Evolutionary conservation across 2,888 invertebrate species (phyloP), one percentile per base, ranked within the genome.

Genomic region (Coleophora deauratella): DNA sequence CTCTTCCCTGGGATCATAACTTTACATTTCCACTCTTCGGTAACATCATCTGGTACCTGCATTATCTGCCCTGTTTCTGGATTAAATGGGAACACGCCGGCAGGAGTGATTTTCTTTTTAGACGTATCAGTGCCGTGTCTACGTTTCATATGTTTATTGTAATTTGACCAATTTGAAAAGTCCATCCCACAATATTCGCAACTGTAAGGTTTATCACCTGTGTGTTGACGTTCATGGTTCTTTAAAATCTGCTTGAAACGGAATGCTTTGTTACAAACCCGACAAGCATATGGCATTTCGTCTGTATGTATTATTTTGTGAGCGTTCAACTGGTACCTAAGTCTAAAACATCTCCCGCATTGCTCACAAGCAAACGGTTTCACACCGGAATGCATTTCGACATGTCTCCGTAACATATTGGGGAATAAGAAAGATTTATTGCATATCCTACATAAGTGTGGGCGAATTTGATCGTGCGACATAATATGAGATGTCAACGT

Each of bases 101-200:
- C 84, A 0, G 89, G 88, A 0, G 89, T 85, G 1, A 88, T 88
- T 45, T 88, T 84, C 52, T 82, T 85, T 44, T 85, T 82, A 0
- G 81, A 75, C 0, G 77, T 81, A 33, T 80, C 79, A 28, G 40
- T 87, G 30, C 90, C 90, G 47, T 93, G 93, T 27, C 92, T 79
- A 21, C 93, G 74, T 70, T 92, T 93, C 91, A 93, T 92, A 61
- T 93, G 93, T 55, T 93, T 93, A 57, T 93, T 93, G 56, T 92
- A 93, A 72, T 93, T 93, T 0, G 93, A 92, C 93, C 93, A 93
- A 62, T 93, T 93, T 0, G 93, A 92, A 52, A 93, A 93, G 57
- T 92, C 78, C 80, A 85, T 80, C 41, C 90, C 89, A 57, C 93
- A 94, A 47, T 90, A 89, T 30, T 88, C 67, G 54, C 93, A 94